phyloP scores from a whole-genome alignment of 2,113 vertebrate species.

The Fregata magnificens region DNA sequence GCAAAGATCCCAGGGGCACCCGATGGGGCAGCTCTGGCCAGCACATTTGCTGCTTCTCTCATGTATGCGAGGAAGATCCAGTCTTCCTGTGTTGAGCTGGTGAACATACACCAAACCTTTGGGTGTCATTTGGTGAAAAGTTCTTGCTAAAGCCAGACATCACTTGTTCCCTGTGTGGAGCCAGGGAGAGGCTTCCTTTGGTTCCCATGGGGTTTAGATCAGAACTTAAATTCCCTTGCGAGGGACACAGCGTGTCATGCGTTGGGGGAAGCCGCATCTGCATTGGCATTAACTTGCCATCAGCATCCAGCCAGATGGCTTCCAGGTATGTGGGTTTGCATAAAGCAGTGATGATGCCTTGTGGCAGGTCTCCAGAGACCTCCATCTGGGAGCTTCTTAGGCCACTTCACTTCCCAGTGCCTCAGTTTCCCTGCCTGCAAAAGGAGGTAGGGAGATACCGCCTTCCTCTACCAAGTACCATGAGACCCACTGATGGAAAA shows the following conservation, averaged over 20 bases:
- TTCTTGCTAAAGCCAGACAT: not conserved
- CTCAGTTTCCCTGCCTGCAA: not conserved
- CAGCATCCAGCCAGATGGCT: not conserved
- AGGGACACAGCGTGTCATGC: rapidly evolving
- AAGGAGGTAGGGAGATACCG: not conserved
- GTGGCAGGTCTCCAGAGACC: not conserved
- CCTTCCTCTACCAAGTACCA: not conserved
- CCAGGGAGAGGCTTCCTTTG: not conserved
- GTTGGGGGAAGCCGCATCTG: not conserved
- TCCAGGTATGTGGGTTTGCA: not conserved
- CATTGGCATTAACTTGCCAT: not conserved
- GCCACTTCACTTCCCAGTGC: not conserved
- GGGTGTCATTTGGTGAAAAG: not conserved
- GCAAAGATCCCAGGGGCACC: not conserved
- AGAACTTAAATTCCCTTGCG: rapidly evolving
- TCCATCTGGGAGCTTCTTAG: not conserved
- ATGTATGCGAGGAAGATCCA: not conserved
- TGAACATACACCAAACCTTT: not conserved
- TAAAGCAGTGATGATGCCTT: not conserved
- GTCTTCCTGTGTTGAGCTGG: not conserved
- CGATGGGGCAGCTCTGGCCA: not conserved
- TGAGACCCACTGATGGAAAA: not conserved
- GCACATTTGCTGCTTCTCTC: not conserved
- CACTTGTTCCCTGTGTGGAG: not conserved
- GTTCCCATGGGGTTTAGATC: not conserved